Evolutionary conservation across 2,797 vertebrate species (phyloP), one percentile per base, ranked within the genome.

Genomic region (Phrynocephalus forsythii): DNA sequence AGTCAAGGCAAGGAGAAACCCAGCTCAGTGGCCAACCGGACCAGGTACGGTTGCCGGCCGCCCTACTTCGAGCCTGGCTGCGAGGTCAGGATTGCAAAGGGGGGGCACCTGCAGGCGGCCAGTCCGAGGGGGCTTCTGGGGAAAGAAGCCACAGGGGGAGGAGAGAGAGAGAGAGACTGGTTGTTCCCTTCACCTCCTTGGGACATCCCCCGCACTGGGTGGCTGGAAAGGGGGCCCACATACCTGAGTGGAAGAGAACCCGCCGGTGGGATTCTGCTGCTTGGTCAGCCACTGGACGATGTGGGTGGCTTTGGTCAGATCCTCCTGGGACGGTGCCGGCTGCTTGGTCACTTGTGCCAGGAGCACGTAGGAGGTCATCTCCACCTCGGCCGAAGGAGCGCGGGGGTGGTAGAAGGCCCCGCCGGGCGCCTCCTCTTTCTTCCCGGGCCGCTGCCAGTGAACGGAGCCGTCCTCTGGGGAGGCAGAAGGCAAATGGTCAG

Each of bases 331-430:
- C 0, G 86, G 95, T n/a, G 79, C 77, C 0, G 90, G 78, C 78
- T 28, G 44, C 0, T 6, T 69, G 67, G 90, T 92, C 28, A 97
- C 91, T 6, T 86, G 20, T 44, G 95, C 91, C 0, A 97, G 92
- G 52, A 96, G 94, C 30, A 79, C 82, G 0, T 96, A 97, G 26
- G 95, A 7, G 0, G 94, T 94, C 94, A 96, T 87, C 91, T 96
- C 96, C 77, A 96, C 95, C 48, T 97, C 96, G 0, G 95, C 96
- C 13, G 96, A 96, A 28, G 93, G 93, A 88, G 96, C 95, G 7
- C 79, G 93, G 9, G 10, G 5, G 26, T 0, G 88, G 10, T 88
- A 81, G 85, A 71, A 79, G 5, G 1, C 5, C 0, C 33, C 72
- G 30, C 88, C 44, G 73, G 86, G 52, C 7, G 30, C 77, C 33